phyloP scores from a whole-genome alignment of 2,888 invertebrate genomes.

The Rhaphigaster nebulosa region DNA sequence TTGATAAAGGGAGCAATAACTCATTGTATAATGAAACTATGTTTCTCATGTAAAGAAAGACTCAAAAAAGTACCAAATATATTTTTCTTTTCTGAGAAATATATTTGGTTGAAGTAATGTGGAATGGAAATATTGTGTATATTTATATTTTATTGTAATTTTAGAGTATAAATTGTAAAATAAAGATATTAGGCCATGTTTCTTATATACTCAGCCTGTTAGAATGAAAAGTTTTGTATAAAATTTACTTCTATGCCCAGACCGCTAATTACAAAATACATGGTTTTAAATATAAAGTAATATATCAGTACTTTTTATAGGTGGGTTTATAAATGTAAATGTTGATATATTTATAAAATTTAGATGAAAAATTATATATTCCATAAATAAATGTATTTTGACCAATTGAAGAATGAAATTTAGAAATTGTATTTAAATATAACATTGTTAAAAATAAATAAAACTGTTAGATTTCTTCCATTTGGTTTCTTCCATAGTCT shows the following conservation, averaged over 20 bases:
- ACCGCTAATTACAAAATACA: not conserved
- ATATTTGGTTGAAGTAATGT: not conserved
- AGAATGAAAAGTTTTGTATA: not conserved
- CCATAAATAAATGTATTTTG: constrained; percentile 8
- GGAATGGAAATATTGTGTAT: not conserved
- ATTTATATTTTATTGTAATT: constrained; percentile 49
- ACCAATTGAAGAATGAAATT: not conserved
- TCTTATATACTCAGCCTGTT: constrained; percentile 13
- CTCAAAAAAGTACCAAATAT: not conserved
- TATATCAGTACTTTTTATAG: constrained; percentile 1
- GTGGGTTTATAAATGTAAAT: not conserved
- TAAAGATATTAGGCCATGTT: constrained; percentile 13
- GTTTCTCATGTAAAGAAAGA: not conserved
- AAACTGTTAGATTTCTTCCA: not conserved
- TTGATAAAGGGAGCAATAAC: constrained; percentile 44
- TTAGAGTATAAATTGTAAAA: constrained; percentile 23
- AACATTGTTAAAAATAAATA: not conserved
- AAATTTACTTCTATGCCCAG: not conserved
- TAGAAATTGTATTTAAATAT: constrained; percentile 10
- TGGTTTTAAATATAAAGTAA: not conserved
- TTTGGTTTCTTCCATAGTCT: constrained; percentile 25
- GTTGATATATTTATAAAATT: not conserved
- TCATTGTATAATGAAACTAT: constrained; percentile 14
- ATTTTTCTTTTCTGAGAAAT: not conserved
- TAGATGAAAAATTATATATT: not conserved